phyloP scores from a whole-genome alignment of 2,797 vertebrate species.

The Rhodeus uyekii region DNA sequence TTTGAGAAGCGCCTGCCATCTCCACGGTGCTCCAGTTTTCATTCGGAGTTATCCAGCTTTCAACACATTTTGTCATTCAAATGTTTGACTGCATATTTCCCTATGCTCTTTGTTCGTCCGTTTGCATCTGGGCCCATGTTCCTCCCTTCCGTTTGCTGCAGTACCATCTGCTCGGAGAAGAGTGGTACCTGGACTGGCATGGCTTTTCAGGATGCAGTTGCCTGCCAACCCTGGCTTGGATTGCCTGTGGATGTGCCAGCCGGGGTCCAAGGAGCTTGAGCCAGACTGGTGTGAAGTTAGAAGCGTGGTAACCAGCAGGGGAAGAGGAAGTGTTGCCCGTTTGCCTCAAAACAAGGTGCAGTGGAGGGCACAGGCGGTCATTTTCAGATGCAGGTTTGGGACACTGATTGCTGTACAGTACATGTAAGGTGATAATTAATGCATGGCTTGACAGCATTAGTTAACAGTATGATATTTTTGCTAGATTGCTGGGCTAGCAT shows the following conservation, averaged over 20 bases:
- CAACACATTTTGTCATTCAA: constrained; percentile 34
- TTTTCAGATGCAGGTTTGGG: constrained; percentile 1
- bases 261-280: constrained; percentile 59
- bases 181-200: constrained; percentile 64
- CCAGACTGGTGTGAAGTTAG: constrained; percentile 68
- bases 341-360: constrained; percentile 32
- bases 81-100: constrained; percentile 21
- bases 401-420: neutral
- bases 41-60: constrained; percentile 11
- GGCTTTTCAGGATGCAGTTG: constrained; percentile 60
- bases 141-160: constrained; percentile 4
- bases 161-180: constrained; percentile 72
- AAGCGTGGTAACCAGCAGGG: constrained; percentile 52
- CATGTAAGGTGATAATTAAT: constrained; percentile 30
- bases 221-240: constrained; percentile 68
- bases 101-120: constrained; percentile 21
- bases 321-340: constrained; percentile 27
- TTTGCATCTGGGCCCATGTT: constrained; percentile 47
- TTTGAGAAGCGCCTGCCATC: neutral
- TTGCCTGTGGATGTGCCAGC: constrained; percentile 62
- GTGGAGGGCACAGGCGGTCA: constrained; percentile 24
- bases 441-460: neutral
- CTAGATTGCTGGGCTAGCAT: neutral
- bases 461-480: neutral
- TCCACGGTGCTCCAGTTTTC: constrained; percentile 28